Evolutionary conservation across 2,888 invertebrate genomes (phyloP), one percentile per base, ranked within the genome.

Genomic region (Pyrochroa serraticornis): DNA sequence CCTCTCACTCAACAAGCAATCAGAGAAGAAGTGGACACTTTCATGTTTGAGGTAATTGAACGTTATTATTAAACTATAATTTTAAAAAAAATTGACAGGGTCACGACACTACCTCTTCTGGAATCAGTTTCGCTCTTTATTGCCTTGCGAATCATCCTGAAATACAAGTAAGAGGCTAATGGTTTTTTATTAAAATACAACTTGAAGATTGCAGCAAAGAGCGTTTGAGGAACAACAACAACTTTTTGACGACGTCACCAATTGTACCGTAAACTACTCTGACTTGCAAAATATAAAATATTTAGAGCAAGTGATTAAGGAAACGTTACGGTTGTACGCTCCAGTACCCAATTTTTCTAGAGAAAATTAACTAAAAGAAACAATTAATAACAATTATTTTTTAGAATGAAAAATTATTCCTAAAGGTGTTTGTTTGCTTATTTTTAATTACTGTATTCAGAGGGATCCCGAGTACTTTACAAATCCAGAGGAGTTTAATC

Each of bases 11-110:
- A 85, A 60, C 73, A 83, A 22, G 84, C 84, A 58, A 83, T 90
- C 35, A 81, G 86, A 47, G 87, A 89, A 72, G 88, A 90, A 79
- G 87, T 89, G 0, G 87, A 89, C 64, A 90, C 90, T 0, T 89
- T 90, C 65, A 86, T 89, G 85, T 90, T 90, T 75, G n/a, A n/a
- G n/a, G n/a, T n/a, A n/a, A n/a, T 73, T 71, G 10, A 7, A 30
- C n/a, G n/a, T n/a, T n/a, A n/a, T n/a, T n/a, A n/a, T n/a, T n/a
- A n/a, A n/a, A n/a, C n/a, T n/a, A n/a, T n/a, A n/a, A n/a, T n/a
- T n/a, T n/a, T n/a, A n/a, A n/a, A n/a, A n/a, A n/a, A n/a, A n/a
- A n/a, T 42, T 70, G 74, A 56, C 43, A 82, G 82, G 82, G 81
- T 0, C 80, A 82, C 57, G 81, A 82, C 60, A 82, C 82, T 0